Evolutionary conservation across 2,888 invertebrate genomes (phyloP), one percentile per base, ranked within the genome.

Genomic region (Acleris holmiana): DNA sequence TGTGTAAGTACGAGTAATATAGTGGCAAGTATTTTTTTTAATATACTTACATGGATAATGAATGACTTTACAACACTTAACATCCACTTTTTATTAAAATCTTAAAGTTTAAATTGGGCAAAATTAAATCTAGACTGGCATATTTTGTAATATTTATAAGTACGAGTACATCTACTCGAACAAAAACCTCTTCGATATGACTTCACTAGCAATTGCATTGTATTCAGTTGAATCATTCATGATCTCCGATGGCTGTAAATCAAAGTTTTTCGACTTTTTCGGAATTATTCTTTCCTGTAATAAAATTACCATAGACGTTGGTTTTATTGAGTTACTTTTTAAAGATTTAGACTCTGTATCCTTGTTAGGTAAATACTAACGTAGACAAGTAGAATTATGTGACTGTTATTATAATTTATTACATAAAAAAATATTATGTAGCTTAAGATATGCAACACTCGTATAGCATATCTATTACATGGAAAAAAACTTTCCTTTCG

Each of bases 141-240:
- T 25, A 25, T 25, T 25, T 25, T 25, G 1, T 25, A 4, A 13
- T 44, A 2, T 21, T 17, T 0, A 2, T 13, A 13, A 13, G 13
- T 35, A 35, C 0, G 3, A 13, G 13, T 35, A 35, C 0, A 2
- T 35, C 4, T 50, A 2, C n/a, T 8, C 15, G 1, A 40, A 53
- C 29, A 53, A 19, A 40, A 35, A 8, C 47, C 18, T 15, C 35
- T 13, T 17, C 19, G 8, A 6, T 19, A 57, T 47, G 18, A 29
- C 56, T 29, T 18, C 18, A 25, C 25, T 25, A 57, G 18, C 72
- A 73, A 77, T 75, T 85, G 84, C 85, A 85, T 79, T 73, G 73
- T 73, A 61, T 74, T 66, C 73, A 68, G 54, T 67, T 85, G 82
- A 86, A 87, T 85, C 65, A 83, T 82, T 82, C 84, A 87, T 86